Percentiles rank a stretch among this genome's conserved stretches.
phyloP scores from a whole-genome alignment of 2,888 invertebrate species.

The Neocrepidodera transversa region DNA sequence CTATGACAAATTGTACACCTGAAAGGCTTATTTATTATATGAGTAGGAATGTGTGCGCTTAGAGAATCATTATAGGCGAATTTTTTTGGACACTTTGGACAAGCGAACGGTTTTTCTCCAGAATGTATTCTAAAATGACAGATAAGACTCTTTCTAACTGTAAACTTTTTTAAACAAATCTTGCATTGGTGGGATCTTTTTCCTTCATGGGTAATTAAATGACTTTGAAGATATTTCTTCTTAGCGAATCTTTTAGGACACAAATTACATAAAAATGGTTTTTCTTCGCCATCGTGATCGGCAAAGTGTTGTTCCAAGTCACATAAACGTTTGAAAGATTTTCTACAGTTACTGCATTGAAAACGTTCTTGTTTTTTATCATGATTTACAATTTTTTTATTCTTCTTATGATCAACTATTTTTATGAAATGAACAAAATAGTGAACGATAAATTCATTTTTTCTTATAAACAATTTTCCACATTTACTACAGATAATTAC shows the following conservation, averaged over 20 bases:
- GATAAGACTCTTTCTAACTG: not conserved
- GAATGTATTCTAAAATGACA: slow-evolving; percentile 6
- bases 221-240: not conserved
- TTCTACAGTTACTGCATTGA: not conserved
- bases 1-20: slow-evolving; percentile 45
- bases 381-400: not conserved
- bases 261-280: not conserved
- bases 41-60: slow-evolving; percentile 14
- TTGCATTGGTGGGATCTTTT: not conserved
- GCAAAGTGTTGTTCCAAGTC: not conserved
- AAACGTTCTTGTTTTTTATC: not conserved
- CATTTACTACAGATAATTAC: not conserved
- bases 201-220: not conserved
- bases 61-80: not conserved
- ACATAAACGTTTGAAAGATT: not conserved
- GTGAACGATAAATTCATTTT: not conserved
- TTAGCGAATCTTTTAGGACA: not conserved
- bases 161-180: slow-evolving; percentile 6
- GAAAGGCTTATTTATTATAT: slow-evolving; percentile 48
- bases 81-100: not conserved
- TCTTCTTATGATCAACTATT: not conserved
- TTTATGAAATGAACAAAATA: not conserved
- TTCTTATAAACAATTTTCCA: not conserved
- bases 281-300: not conserved
- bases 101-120: not conserved